Base-by-base conservation (phyloP, 2,113 vertebrate species). In the Nothoprocta pentlandii region DNA sequence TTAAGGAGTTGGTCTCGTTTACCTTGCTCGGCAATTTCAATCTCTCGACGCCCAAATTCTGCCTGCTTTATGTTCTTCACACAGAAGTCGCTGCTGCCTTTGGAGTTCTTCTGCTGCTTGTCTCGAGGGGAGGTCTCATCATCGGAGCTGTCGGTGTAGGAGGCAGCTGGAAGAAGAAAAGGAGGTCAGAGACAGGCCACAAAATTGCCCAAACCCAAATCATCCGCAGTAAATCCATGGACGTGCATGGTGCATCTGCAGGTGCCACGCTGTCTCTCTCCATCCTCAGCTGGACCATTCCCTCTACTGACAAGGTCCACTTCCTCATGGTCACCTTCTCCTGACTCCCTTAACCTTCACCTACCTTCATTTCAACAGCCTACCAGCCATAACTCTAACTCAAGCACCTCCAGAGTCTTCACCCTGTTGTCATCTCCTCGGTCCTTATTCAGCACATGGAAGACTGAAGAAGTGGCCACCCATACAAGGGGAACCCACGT, bases 21-120 rank as follows among this genome's bases (percentile, higher is more conserved):
- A 99, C 99, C 99, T 97, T 99, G 99, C 80, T 99, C 99, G 0
- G 99, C 99, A 14, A 99, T 99, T 96, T 99, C 99, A 39, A 99
- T 99, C 97, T 99, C 99, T 74, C 99, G 97, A 87, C 99, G 99
- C 74, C 99, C 99, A 8, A 99, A 99, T 79, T 99, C 99, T 0
- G 99, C 98, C 97, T 99, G 99, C 63, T 99, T 99, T 97, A 99
- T 99, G 97, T 99, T 99, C 85, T 99, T 99, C 94, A 99, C 99
- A 58, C 99, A 99, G 97, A 99, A 99, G 84, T 99, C 99, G 5
- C 98, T 98, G 93, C 98, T 99, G 93, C 99, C 99, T 90, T 99
- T 99, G 73, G 99, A 99, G 97, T 99, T 99, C 95, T 99, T 99
- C 97, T 99, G 99, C 97, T 99, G 99, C 93, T 99, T 99, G 97